Evolutionary conservation across 2,113 vertebrate genomes (phyloP).

Genomic region (Otis tarda): DNA sequence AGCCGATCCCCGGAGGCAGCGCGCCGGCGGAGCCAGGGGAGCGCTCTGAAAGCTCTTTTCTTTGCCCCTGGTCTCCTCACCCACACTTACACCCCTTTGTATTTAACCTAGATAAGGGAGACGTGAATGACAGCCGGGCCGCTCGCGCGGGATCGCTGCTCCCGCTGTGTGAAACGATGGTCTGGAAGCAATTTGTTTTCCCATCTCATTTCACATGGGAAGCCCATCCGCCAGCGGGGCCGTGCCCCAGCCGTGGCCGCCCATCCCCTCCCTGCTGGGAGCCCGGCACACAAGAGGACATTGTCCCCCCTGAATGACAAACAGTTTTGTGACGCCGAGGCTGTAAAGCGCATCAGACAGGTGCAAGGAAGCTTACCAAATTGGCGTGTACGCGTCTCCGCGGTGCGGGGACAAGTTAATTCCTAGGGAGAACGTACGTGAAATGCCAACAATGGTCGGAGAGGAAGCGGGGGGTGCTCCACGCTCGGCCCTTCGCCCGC

Average conservation of each 20-base stretch:
- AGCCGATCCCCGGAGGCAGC: not conserved
- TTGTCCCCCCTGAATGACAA: constrained; percentile 42
- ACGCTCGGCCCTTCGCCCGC: rapidly evolving
- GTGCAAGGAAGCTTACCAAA: constrained; percentile 64
- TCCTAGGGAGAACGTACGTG: not conserved
- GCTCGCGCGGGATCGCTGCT: not conserved
- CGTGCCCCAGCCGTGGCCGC: not conserved
- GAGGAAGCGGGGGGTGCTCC: not conserved
- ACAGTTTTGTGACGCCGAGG: not conserved
- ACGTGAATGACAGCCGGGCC: not conserved
- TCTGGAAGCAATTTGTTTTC: constrained; percentile 28
- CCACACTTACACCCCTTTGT: not conserved
- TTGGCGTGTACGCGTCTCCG: not conserved
- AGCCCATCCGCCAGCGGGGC: not conserved
- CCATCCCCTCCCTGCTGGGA: not conserved
- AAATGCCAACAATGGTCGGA: not conserved
- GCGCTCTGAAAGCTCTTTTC: not conserved
- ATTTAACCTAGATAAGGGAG: constrained; percentile 32
- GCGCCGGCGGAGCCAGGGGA: rapidly evolving
- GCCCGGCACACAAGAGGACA: constrained; percentile 22
- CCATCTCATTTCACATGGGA: constrained; percentile 28
- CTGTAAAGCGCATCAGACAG: constrained; percentile 50
- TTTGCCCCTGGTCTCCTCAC: not conserved
- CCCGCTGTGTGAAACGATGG: not conserved
- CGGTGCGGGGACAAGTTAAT: not conserved